Conservation (phyloP, 2,797 vertebrate species). For the Menidia menidia region DNA sequence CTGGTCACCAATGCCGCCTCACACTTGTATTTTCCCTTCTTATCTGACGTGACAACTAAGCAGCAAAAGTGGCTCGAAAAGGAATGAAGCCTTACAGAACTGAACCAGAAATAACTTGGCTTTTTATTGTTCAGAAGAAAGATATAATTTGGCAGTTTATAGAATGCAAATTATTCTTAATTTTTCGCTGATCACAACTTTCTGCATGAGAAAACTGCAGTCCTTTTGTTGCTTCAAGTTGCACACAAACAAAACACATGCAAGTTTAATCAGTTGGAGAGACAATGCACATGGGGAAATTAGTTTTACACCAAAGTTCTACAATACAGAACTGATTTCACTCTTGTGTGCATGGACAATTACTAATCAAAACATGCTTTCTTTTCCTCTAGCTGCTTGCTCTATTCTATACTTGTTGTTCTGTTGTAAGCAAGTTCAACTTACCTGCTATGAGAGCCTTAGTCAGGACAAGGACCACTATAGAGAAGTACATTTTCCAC, state of each 20-base stretch:
- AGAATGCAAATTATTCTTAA: conserved; percentile 22
- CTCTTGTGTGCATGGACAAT: conserved; percentile 4
- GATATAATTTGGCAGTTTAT: conserved; percentile 25
- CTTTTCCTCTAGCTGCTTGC: conserved; percentile 9
- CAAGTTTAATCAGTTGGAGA: conserved; percentile 14
- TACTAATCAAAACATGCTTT: conserved; percentile 1
- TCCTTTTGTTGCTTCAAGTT: not conserved
- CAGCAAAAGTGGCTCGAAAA: conserved; percentile 31
- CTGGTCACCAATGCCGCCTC: conserved; percentile 48
- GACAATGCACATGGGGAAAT: not conserved
- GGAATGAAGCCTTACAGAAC: conserved; percentile 19
- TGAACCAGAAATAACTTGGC: not conserved
- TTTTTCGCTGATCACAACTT: conserved; percentile 35
- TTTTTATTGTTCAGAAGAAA: conserved; percentile 4
- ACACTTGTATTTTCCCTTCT: conserved; percentile 2
- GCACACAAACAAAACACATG: not conserved
- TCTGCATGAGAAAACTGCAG: not conserved
- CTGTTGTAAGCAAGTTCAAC: conserved; percentile 67
- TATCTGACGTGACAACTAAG: conserved; percentile 53
- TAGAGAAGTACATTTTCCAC: conserved; percentile 85
- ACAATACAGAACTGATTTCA: not conserved
- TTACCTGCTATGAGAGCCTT: conserved; percentile 86
- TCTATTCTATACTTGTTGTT: conserved; percentile 6
- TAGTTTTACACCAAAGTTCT: conserved; percentile 17
- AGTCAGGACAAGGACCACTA: conserved; percentile 86